Base-by-base conservation (phyloP, 2,797 vertebrate species). In the Poeciliopsis infans region DNA sequence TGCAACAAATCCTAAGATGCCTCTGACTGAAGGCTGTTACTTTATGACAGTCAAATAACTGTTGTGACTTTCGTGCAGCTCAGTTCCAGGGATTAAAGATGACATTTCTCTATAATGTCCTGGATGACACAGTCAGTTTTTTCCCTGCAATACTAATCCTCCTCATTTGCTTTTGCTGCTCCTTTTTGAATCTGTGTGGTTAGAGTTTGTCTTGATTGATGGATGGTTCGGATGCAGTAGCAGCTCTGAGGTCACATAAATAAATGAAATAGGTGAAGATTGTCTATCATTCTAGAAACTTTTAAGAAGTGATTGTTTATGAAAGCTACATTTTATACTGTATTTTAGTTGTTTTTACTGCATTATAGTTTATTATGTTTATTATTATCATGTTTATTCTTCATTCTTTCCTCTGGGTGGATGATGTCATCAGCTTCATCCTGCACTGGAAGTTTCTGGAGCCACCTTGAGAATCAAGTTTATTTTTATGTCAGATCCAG, bases 401-500 rank as follows among this genome's bases (percentile, higher is more conserved):
- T 64, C 36, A 64, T 64, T 64, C 6, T 7, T 20, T 36, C 59
- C 31, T 64, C 59, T 20, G 59, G 31, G 6, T 33, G 31, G 15
- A 64, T 64, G 31, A 66, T 20, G 33, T 36, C 16, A 64, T 33
- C 31, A 64, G 8, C 18, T 66, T 10, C 7, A 36, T 64, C 16
- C 31, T 64, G 59, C 6, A 23, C 33, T 23, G 57, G 61, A 36
- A 36, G 7, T 36, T 20, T 20, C 61, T 64, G 33, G 33, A 36
- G 0, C 33, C 61, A 64, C 61, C 28, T 33, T 64, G 31, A 36
- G 31, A 20, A 64, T 64, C 31, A 66, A 8, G 33, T 36, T 33
- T 59, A 28, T 70, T 41, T 71, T 76, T 70, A 49, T 10, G 8
- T 75, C 36, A 73, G 49, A 6, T 64, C 39, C 76, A 36, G 66